Conservation (phyloP, 2,113 vertebrate species). For the Oostethus manadensis region DNA sequence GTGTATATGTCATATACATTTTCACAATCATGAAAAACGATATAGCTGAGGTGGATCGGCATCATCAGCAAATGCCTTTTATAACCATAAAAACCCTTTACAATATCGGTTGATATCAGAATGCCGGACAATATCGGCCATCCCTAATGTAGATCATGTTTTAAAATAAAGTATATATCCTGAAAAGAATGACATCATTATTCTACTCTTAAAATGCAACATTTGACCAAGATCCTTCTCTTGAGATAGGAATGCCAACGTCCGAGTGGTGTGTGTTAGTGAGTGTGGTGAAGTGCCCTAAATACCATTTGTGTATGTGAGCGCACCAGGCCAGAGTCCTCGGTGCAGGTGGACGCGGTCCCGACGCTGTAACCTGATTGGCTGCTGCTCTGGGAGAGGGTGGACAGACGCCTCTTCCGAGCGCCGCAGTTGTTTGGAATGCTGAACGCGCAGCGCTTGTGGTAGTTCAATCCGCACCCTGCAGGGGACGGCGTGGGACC, state of each 20-base stretch:
- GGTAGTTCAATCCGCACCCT: slow-evolving; percentile 92
- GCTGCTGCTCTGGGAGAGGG: slow-evolving; percentile 80
- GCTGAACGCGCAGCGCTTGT: slow-evolving; percentile 90
- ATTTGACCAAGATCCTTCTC: too few species aligned
- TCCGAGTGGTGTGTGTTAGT: not conserved
- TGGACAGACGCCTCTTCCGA: slow-evolving; percentile 82
- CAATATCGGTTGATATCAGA: too few species aligned
- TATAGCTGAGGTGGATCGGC: too few species aligned
- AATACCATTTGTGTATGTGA: slow-evolving; percentile 70
- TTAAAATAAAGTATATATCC: too few species aligned
- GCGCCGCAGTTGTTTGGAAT: slow-evolving; percentile 91
- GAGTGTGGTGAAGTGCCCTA: not conserved
- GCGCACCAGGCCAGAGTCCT: slow-evolving; percentile 66
- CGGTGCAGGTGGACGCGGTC: slow-evolving; percentile 57
- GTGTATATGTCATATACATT: too few species aligned
- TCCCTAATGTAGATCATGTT: too few species aligned
- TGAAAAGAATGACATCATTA: too few species aligned
- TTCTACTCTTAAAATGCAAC: too few species aligned
- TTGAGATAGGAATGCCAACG: not conserved
- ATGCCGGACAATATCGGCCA: too few species aligned
- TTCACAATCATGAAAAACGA: too few species aligned
- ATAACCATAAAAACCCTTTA: too few species aligned
- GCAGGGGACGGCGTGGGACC: slow-evolving; percentile 44
- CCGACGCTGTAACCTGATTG: slow-evolving; percentile 72
- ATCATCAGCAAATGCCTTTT: too few species aligned